Base-by-base conservation (phyloP, 35 echinoderm and acorn worm species). In the Lytechinus variegatus region DNA sequence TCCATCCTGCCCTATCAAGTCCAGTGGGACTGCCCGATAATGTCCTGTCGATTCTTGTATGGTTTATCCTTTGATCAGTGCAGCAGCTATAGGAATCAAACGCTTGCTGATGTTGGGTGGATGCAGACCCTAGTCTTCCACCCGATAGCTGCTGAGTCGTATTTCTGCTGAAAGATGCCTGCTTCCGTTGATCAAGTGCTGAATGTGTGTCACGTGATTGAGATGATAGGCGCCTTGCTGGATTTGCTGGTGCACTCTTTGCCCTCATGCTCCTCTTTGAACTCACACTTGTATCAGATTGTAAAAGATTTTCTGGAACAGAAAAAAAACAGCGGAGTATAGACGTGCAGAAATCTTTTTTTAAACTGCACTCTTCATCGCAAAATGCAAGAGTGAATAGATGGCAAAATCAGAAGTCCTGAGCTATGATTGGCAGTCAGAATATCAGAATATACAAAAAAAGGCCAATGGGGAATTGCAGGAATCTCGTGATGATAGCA, bases 201-300 rank as follows among this genome's bases (percentile, higher is more conserved):
- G 89, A 96, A 27, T 14, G 7, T 90, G 29, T 90, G 29, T 90
- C 92, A 10, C 53, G 92, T 57, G 52, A 28, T 28, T 8, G 10
- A 3, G n/a, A n/a, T 8, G 91, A 96, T 7, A 52, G 61, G 61
- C 28, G 71, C 28, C 79, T 61, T 4, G 28, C 86, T 44, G 52
- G 92, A 2, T 92, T 54, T 29, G 86, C 86, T 52, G 96, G 96
- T 86, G 96, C 96, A 54, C 96, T 96, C 93, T 96, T 86, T 56
- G 92, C 93, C 11, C 96, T 86, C 79, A 88, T 10, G 54, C 53
- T 33, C 66, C 54, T 51, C 55, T 51, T 89, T 57, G 19, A 92
- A 52, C 87, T 60, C 7, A 96, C 9, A 14, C 79, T 54, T 27
- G 95, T 29, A 44, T 96, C 95, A 10, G 95, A 94, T 21, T 89